These are phyloP conservation scores for Paradisaea rubra DNA, from an alignment of 2,113 vertebrate species.

Conservation along the genomic window DNA sequence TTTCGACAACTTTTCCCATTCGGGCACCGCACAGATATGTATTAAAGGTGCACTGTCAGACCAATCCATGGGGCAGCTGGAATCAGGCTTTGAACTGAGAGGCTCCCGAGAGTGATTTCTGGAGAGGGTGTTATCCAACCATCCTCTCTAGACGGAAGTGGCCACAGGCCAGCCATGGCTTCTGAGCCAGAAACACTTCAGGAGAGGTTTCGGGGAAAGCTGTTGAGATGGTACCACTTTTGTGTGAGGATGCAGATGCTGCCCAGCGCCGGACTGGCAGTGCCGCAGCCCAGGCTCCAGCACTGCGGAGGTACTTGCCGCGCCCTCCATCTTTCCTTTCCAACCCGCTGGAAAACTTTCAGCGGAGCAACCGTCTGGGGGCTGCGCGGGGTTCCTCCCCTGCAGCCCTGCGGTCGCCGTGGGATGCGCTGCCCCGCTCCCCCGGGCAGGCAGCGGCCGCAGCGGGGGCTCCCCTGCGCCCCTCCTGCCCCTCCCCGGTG, in stretches of 20 bases:
- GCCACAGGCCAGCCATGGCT: not conserved
- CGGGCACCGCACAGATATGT: not conserved
- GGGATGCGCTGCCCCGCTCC: not conserved
- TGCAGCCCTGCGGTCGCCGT: rapidly evolving
- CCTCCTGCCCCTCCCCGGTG: not conserved
- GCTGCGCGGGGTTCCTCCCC: not conserved
- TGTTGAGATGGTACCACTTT: not conserved
- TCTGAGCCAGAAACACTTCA: not conserved
- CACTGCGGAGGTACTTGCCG: not conserved
- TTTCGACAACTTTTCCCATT: not conserved
- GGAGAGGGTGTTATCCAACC: not conserved
- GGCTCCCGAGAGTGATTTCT: not conserved
- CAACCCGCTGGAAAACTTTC: not conserved
- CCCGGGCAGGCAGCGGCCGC: not conserved
- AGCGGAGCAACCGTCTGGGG: not conserved
- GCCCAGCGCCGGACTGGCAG: not conserved
- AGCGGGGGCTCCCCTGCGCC: rapidly evolving
- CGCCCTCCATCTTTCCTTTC: not conserved
- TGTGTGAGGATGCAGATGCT: not conserved
- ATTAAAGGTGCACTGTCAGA: not conserved
- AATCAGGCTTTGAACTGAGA: not conserved
- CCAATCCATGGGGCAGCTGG: not conserved
- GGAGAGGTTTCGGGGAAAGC: not conserved
- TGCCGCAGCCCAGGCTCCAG: not conserved
- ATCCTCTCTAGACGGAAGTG: not conserved